These are phyloP conservation scores for Porphyrio hochstetteri DNA, from an alignment of 2,113 vertebrate genomes.

Conservation along the genomic window DNA sequence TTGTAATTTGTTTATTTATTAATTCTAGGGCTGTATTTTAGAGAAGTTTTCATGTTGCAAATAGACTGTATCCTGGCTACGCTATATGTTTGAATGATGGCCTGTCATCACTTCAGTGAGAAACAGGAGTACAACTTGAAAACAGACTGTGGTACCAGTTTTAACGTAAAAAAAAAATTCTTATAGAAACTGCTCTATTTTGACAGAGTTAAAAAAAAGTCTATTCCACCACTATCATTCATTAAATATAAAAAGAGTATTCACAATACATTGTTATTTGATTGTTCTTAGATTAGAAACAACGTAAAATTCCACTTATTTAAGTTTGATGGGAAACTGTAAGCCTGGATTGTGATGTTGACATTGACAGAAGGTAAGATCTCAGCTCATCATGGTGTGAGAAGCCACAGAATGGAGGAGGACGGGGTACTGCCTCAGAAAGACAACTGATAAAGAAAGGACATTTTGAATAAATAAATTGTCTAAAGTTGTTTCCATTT, in stretches of 20 bases:
- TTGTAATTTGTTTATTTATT: not conserved
- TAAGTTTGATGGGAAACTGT: not conserved
- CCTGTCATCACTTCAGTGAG: not conserved
- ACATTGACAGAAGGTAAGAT: not conserved
- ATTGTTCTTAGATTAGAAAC: not conserved
- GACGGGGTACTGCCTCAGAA: not conserved
- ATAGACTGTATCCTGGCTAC: not conserved
- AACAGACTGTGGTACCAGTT: not conserved
- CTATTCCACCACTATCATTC: not conserved
- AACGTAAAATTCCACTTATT: not conserved
- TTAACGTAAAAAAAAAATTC: not conserved
- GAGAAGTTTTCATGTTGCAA: not conserved
- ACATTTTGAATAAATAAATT: not conserved
- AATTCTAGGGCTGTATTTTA: not conserved
- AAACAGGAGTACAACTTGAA: not conserved
- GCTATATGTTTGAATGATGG: not conserved
- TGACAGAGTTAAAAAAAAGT: not conserved
- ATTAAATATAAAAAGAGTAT: not conserved
- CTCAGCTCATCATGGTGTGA: not conserved
- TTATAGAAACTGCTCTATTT: not conserved
- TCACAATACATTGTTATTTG: not conserved
- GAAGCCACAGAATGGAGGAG: not conserved
- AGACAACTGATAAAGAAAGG: not conserved
- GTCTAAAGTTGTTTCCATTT: not conserved
- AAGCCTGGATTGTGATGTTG: not conserved